Conservation (phyloP, 2,113 vertebrate species). For the Clarias batrachus region DNA sequence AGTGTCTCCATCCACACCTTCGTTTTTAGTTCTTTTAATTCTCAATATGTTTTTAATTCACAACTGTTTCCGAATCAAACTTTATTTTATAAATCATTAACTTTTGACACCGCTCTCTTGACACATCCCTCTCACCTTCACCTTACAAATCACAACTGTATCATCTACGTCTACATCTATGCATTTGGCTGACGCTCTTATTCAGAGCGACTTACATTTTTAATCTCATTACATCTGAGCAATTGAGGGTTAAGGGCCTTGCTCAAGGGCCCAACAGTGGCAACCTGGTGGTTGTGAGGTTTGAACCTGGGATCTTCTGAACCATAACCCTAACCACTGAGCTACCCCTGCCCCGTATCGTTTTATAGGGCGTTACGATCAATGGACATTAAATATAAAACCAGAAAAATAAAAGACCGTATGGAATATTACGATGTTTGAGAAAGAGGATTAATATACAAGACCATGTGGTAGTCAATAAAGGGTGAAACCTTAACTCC, state of each 20-base stretch:
- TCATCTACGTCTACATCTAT: too few species aligned
- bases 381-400: not conserved
- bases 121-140: not conserved
- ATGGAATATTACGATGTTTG: not conserved
- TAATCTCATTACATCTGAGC: too few species aligned
- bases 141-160: not conserved
- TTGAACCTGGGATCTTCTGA: too few species aligned
- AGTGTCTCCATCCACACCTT: not conserved
- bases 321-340: too few species aligned
- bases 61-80: not conserved
- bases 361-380: not conserved
- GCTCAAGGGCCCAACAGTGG: too few species aligned
- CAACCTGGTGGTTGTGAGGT: too few species aligned
- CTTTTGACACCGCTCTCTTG: not conserved
- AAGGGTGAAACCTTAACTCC: slow-evolving; percentile 11
- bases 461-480: slow-evolving; percentile 6
- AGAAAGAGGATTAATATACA: slow-evolving; percentile 2
- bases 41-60: not conserved
- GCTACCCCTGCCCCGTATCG: too few species aligned
- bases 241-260: too few species aligned
- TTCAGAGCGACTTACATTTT: too few species aligned
- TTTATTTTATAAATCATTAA: not conserved
- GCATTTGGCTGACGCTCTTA: too few species aligned
- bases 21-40: not conserved
- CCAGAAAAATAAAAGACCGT: not conserved